Evolutionary conservation across 1,140 invertebrate genomes (phyloP), one percentile per base, ranked within the genome.

Genomic region (Cotesia glomerata): DNA sequence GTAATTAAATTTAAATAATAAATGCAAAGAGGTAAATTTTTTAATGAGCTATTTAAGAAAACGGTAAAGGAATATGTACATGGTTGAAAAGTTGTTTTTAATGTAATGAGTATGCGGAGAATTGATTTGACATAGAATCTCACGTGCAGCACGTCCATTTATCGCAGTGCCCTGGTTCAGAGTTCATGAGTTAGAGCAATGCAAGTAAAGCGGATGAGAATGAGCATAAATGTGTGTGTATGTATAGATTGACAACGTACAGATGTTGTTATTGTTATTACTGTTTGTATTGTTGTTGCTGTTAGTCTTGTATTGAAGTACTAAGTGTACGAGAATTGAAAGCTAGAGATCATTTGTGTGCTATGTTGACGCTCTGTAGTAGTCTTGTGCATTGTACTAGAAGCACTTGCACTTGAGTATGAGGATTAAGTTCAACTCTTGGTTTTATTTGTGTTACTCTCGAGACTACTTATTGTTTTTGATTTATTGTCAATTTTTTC

Each of bases 111-210:
- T 45, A 58, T 18, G 56, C 16, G 26, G 16, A 58, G 14, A 18
- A 58, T 18, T 18, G 14, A 26, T 58, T 16, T 58, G 56, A 18
- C 56, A 45, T 58, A 58, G 8, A 62, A 56, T 71, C 69, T 52
- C 61, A 71, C 69, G 69, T 71, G 62, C 59, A 36, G 63, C 61
- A 56, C 49, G 69, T 61, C 59, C 64, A 71, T 71, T 71, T 71
- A 71, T 71, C 61, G 61, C 14, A 34, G 26, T 64, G 49, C 39
- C 62, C 69, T 71, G 51, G 61, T 63, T 62, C 51, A 36, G 45
- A 71, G 69, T 71, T 71, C 49, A 71, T 61, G 69, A 65, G 63
- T 45, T 65, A 8, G 54, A 36, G n/a, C 35, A 8, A 36, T 26
- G n/a, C 14, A 13, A 18, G 14, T 11, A 54, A 69, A 54, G 35